Percentiles rank a stretch among this genome's conserved stretches.
Evolutionary conservation across 1,140 invertebrate genomes (phyloP).

Genomic region (Lamellibrachia luymesi): DNA sequence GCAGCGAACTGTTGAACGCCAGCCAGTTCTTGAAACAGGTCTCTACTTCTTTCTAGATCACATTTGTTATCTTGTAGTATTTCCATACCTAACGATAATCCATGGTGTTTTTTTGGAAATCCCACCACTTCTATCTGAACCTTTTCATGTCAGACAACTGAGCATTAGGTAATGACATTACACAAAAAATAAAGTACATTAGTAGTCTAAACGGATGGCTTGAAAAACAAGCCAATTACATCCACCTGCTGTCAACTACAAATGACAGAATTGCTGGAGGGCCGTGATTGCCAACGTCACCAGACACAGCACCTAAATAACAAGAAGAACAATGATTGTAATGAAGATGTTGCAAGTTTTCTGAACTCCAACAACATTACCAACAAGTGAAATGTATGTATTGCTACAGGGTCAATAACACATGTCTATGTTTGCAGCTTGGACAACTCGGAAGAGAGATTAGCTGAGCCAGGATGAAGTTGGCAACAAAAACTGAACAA

Average conservation of each 20-base stretch:
- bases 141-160: background rate
- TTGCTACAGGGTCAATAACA: background rate
- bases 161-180: background rate
- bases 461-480: conserved; percentile 19
- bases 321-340: background rate
- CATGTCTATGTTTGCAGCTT: background rate
- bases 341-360: background rate
- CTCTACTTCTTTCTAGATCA: background rate
- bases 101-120: background rate
- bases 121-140: background rate
- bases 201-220: too few species aligned
- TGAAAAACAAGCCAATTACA: too few species aligned
- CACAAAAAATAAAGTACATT: background rate
- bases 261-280: too few species aligned
- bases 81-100: background rate
- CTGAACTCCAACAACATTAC: background rate
- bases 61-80: background rate
- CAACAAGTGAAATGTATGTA: too few species aligned
- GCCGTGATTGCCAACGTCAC: too few species aligned
- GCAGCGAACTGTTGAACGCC: conserved; percentile 88
- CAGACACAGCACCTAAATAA: too few species aligned
- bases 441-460: conserved; percentile 41
- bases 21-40: conserved; percentile 91
- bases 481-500: conserved; percentile 8
- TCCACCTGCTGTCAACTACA: too few species aligned